These are phyloP conservation scores for Temnothorax rugatulus DNA, from an alignment of 2,888 invertebrate genomes.

Conservation along the genomic window DNA sequence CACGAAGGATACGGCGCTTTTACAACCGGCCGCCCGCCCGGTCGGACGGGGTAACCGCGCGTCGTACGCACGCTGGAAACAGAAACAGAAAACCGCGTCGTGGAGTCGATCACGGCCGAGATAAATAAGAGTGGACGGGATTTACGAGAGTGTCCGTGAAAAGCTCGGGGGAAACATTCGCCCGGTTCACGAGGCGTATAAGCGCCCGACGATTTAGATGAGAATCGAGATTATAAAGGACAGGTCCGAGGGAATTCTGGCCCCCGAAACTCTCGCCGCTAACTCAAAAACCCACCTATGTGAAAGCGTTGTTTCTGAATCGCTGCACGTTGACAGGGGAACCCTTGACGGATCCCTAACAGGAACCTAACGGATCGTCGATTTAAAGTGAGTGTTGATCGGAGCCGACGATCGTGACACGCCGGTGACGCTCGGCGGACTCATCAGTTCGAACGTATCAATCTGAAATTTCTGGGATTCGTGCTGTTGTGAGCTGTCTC, in stretches of 20 bases:
- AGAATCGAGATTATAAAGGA: slow-evolving; percentile 73
- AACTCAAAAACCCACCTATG: slow-evolving; percentile 63
- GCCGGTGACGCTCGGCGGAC: slow-evolving; percentile 60
- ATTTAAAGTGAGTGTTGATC: slow-evolving; percentile 68
- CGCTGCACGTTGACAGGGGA: slow-evolving; percentile 74
- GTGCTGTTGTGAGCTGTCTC: slow-evolving; percentile 60
- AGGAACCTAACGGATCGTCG: slow-evolving; percentile 65
- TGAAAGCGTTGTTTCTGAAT: slow-evolving; percentile 65
- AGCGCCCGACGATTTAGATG: slow-evolving; percentile 75
- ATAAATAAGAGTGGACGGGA: slow-evolving; percentile 80
- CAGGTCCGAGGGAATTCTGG: slow-evolving; percentile 67
- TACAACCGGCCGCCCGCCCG: slow-evolving; percentile 47
- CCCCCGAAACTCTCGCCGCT: slow-evolving; percentile 62
- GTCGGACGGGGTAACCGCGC: slow-evolving; percentile 43
- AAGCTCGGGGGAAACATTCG: slow-evolving; percentile 76
- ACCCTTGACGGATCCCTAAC: slow-evolving; percentile 48
- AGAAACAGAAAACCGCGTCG: slow-evolving; percentile 66
- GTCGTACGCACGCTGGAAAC: slow-evolving; percentile 9
- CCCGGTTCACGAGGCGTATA: slow-evolving; percentile 61
- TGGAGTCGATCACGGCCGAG: slow-evolving; percentile 75
- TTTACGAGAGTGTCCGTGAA: slow-evolving; percentile 78
- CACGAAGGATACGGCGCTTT: slow-evolving; percentile 57
- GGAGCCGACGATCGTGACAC: slow-evolving; percentile 59
- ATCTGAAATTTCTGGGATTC: slow-evolving; percentile 68
- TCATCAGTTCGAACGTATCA: slow-evolving; percentile 73